Base-by-base conservation (phyloP, 2,797 vertebrate species). In the Danio albolineatus region DNA sequence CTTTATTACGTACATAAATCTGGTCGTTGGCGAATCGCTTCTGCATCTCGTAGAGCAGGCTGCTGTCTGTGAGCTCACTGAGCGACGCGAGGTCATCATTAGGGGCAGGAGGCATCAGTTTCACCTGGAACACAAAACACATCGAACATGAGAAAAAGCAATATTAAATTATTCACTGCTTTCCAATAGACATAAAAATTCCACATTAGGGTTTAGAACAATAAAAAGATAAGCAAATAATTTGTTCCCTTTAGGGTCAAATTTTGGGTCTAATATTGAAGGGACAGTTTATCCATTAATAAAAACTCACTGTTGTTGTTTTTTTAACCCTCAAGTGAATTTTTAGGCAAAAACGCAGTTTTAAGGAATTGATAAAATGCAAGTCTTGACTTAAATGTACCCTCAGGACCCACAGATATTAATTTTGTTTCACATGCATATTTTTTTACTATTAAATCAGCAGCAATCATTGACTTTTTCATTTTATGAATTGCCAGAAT, bases 1-100 rank as follows among this genome's bases (percentile, higher is more conserved):
- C 75, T 57, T 49, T 10, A 61, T 39, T 81, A 91, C 96, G 92
- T 92, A 99, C 97, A 6, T 98, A 97, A 87, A 99, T 98, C 90
- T 99, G 97, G 89, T 97, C 93, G 9, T 98, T 98, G 78, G 91
- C 95, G 41, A 97, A 98, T 81, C 97, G 97, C 81, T 99, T 99
- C 90, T 98, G 97, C 89, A 99, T 98, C 88, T 99, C 97, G 14
- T 99, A 99, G 21, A 99, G 96, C 19, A 99, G 92, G 86, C 96
- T 98, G 93, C 95, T 94, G 80, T 98, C 95, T 0, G 95, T 97
- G 41, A 99, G 94, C 88, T 98, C 96, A 6, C 94, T 99, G 90
- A 99, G 94, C 6, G 97, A 97, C 0, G 97, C 96, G 76, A 99
- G 93, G 91, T 99, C 97, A 7, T 99, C 97, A 7, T 94, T 99